Evolutionary conservation across 1,140 invertebrate genomes (phyloP), one percentile per base, ranked within the genome.

Genomic region (Telenomus remus): DNA sequence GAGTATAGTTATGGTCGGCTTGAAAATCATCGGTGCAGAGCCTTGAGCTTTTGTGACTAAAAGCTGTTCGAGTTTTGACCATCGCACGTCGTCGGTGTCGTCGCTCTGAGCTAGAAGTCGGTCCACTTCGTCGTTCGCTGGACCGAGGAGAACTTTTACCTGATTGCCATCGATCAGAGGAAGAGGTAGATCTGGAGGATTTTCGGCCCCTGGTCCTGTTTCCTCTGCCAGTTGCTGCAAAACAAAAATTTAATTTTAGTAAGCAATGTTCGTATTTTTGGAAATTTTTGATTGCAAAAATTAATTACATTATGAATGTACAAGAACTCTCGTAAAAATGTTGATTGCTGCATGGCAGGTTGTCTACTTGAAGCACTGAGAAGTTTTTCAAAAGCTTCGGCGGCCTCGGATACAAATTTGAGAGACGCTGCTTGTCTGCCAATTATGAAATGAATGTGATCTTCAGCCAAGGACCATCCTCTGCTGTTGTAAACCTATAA

Each of bases 401-500:
- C 92, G 10, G 96, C 93, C 76, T 95, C 93, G 65, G 91, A 88
- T 59, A 93, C 87, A 81, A 92, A 90, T 82, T 94, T 94, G 48
- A 98, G 89, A 80, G 93, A 92, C 72, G 93, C 92, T 13, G 95
- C 95, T 84, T 97, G 94, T 70, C 95, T 92, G 2, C 96, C 96
- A 79, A 98, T 93, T 8, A 95, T 97, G 84, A 96, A 97, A 85
- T 97, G 93, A 79, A 98, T 97, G 87, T 98, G 96, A 90, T 98
- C 96, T 88, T 96, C 95, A 6, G 97, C 95, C 61, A 98, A 90
- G 54, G 93, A 93, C 97, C 97, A 98, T 1, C 93, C 92, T 80
- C 93, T 93, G 47, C 90, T 91, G 75, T 91, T 89, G 85, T 96
- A 97, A 15, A 97, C 91, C 93, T 94, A 76, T 34, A 53, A 75